A percentile compares a stretch with the other conserved stretches of the same genome.
Evolutionary conservation across 2,797 vertebrate species (phyloP).

Genomic region (Myotis daubentonii): DNA sequence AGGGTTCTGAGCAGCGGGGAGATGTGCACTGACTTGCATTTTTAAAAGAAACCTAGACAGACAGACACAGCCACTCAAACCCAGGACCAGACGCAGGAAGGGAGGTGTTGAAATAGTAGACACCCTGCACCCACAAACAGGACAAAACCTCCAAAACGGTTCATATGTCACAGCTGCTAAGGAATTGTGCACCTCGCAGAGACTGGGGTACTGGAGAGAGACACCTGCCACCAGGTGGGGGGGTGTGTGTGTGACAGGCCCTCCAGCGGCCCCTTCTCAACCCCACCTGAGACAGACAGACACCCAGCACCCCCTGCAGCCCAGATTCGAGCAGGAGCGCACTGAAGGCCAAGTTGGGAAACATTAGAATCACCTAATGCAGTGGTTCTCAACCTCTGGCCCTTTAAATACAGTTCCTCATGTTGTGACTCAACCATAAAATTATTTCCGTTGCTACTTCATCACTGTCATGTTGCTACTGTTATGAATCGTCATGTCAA

Average conservation of each 20-base stretch:
- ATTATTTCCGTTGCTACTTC: no score
- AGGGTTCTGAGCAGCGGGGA: not conserved
- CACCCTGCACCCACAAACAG: not conserved
- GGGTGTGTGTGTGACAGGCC: not conserved
- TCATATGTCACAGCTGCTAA: not conserved
- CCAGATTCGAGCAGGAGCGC: not conserved
- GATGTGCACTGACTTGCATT: not conserved
- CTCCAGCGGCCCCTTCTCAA: not conserved
- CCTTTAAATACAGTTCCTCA: no score
- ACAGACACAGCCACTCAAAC: not conserved
- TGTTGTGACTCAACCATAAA: no score
- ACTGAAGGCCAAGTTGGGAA: not conserved
- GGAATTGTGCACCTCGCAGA: not conserved
- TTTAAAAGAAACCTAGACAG: not conserved
- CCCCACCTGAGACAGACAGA: not conserved
- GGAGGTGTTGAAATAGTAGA: not conserved
- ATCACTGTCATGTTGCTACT: no score
- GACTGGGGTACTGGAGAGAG: not conserved
- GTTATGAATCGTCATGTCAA: no score
- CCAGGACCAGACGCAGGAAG: not conserved
- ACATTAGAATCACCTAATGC: not conserved
- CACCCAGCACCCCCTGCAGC: not conserved
- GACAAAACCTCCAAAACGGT: not conserved
- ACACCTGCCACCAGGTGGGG: not conserved
- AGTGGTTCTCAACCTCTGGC: no score